Conservation (phyloP, 2,797 vertebrate species). For the Anguilla obscura region DNA sequence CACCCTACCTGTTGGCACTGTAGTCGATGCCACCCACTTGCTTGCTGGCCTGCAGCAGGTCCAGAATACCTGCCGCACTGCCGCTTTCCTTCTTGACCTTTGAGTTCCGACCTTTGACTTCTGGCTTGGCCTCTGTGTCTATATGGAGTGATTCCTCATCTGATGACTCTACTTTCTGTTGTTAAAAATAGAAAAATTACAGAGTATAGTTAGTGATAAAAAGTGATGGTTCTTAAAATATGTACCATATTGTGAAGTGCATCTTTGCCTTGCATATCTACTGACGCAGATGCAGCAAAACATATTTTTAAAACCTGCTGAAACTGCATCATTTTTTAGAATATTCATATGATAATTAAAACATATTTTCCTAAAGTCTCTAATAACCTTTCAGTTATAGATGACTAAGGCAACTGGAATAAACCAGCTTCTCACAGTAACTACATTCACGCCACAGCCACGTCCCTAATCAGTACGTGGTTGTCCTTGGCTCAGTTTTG, state of each 20-base stretch:
- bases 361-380: slow-evolving; percentile 31
- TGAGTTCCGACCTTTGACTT: slow-evolving; percentile 80
- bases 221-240: background rate
- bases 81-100: slow-evolving; percentile 90
- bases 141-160: slow-evolving; percentile 96
- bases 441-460: slow-evolving; percentile 50
- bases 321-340: background rate
- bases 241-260: background rate
- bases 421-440: slow-evolving; percentile 50
- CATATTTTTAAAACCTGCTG: background rate
- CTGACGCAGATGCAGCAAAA: background rate
- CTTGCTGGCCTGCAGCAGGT: slow-evolving; percentile 97
- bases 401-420: slow-evolving; percentile 45
- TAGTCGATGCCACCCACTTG: slow-evolving; percentile 97
- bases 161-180: slow-evolving; percentile 84
- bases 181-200: slow-evolving; percentile 32
- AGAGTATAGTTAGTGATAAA: slow-evolving; percentile 1
- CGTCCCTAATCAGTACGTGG: slow-evolving; percentile 59
- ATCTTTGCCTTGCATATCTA: background rate
- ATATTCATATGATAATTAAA: background rate
- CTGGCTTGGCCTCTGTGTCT: slow-evolving; percentile 83
- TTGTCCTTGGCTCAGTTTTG: slow-evolving; percentile 47
- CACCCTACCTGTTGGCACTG: slow-evolving; percentile 89
- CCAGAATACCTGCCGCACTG: slow-evolving; percentile 89
- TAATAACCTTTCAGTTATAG: slow-evolving; percentile 46